Evolutionary conservation across 1,140 invertebrate genomes (phyloP), one percentile per base, ranked within the genome.

Genomic region (Neuroterus valhalla): DNA sequence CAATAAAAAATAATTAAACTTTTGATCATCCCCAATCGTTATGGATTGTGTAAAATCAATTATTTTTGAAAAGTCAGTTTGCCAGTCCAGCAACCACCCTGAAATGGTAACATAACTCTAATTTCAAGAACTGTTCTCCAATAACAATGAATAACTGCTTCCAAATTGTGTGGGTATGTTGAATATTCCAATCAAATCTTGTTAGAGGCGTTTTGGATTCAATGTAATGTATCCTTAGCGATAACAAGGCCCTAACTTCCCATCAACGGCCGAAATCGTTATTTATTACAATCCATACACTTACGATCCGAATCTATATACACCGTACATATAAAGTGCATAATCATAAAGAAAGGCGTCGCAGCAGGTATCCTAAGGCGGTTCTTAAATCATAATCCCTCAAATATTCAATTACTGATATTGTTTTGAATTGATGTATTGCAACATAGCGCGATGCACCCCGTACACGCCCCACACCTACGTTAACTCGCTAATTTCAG

Each of bases 331-430:
- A 23, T 50, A 11, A 12, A 26, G 55, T 62, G 55, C 31, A 62
- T 26, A 62, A 31, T 11, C 23, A 62, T 62, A 62, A 62, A 62
- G 55, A 62, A 62, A 62, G 55, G 55, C 23, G 55, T 62, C 23
- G 23, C 55, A 62, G 23, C 55, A 23, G 55, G n/a, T 2, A 31
- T 31, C 79, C 72, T 74, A 46, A 50, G 78, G 79, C 74, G 72
- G 75, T 81, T 77, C 76, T 81, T 83, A 80, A 83, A 83, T 81
- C 82, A 83, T 81, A 70, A 80, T 75, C 74, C 76, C 70, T 78
- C 76, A 74, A 82, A 83, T 82, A 83, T 82, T 83, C 82, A 83
- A 82, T 83, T 83, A 83, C 74, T 45, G 72, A 70, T 79, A 83
- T 82, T 83, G 77, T 80, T 82, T 80, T 74, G 50, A 44, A 43